Conservation (phyloP, 2,797 vertebrate species). For the Sorex maritimensis region DNA sequence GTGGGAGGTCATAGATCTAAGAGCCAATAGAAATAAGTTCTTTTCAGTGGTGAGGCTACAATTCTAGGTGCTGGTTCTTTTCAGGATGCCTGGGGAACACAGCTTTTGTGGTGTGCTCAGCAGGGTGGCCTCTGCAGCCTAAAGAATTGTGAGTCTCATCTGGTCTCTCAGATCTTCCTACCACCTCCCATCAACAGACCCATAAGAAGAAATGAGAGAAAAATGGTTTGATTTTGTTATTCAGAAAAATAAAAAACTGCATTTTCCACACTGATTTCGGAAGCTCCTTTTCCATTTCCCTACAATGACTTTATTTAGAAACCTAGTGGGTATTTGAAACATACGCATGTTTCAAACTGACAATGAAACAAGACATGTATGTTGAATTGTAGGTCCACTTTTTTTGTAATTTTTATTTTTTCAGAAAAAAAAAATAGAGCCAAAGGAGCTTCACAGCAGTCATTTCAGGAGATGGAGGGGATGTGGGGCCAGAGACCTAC, state of each 20-base stretch:
- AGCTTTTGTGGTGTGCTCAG: conserved; percentile 8
- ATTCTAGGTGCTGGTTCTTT: conserved; percentile 6
- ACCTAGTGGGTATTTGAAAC: background rate
- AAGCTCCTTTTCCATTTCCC: background rate
- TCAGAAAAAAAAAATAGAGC: conserved; percentile 12
- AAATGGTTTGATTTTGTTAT: conserved; percentile 46
- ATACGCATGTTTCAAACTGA: background rate
- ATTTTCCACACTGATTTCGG: conserved; percentile 43
- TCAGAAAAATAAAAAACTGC: conserved; percentile 33
- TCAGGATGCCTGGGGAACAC: background rate
- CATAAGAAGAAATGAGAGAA: conserved; percentile 37
- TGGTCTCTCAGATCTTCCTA: background rate
- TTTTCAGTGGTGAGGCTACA: background rate
- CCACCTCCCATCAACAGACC: background rate
- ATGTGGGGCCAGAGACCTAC: no score
- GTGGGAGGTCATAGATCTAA: background rate
- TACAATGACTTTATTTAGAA: background rate
- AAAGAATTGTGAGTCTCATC: background rate
- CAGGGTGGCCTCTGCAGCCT: background rate
- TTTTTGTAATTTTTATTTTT: conserved; percentile 15
- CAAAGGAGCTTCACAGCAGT: background rate
- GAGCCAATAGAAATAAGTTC: conserved; percentile 11
- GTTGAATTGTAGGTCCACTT: background rate
- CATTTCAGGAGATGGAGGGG: background rate
- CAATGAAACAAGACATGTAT: background rate